phyloP scores from a whole-genome alignment of 2,797 vertebrate species.

The Halcyon smyrnensis region DNA sequence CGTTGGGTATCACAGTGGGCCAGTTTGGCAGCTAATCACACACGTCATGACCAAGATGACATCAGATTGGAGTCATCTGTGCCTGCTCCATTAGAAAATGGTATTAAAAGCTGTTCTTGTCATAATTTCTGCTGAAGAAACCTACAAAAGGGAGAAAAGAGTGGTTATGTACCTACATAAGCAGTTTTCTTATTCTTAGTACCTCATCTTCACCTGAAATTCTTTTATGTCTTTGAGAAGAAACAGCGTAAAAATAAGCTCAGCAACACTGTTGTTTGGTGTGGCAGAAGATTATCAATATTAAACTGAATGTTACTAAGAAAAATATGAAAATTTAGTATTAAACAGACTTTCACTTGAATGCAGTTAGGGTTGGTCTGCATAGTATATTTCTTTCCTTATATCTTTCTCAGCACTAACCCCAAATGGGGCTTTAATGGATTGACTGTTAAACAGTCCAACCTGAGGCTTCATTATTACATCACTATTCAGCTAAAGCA shows the following conservation, averaged over 20 bases:
- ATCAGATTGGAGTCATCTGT: constrained; percentile 84
- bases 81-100: constrained; percentile 87
- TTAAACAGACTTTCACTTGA: neutral
- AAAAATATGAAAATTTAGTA: neutral
- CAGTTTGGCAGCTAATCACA: constrained; percentile 94
- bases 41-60: constrained; percentile 91
- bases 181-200: neutral
- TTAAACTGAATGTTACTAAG: neutral
- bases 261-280: neutral
- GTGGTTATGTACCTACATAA: neutral
- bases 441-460: neutral
- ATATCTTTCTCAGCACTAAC: neutral
- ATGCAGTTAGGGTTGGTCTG: neutral
- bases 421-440: neutral
- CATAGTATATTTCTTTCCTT: neutral
- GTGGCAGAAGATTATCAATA: neutral
- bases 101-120: constrained; percentile 75
- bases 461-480: neutral
- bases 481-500: neutral
- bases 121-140: neutral
- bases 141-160: neutral
- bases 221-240: neutral
- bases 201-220: neutral
- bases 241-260: neutral
- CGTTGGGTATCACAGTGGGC: constrained; percentile 98